A percentile compares a stretch with the other conserved stretches of the same genome.
Evolutionary conservation across 2,888 invertebrate species (phyloP).

Genomic region (Salticus scenicus): DNA sequence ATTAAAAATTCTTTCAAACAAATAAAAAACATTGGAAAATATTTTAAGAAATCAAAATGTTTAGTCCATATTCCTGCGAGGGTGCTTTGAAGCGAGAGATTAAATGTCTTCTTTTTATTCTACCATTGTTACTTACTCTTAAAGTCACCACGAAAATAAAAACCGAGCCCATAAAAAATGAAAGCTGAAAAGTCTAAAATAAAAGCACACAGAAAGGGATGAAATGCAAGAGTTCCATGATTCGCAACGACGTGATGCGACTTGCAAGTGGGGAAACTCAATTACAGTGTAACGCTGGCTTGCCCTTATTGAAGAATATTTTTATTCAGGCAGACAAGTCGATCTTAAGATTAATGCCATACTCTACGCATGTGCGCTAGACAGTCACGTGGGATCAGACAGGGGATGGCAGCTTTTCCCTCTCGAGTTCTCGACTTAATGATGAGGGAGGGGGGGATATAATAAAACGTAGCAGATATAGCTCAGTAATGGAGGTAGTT

Average conservation of each 20-base stretch:
- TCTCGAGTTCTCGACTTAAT: conserved; percentile 60
- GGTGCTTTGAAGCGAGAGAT: conserved; percentile 67
- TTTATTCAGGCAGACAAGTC: conserved; percentile 71
- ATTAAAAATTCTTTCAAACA: conserved; percentile 2
- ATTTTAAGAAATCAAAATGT: conserved; percentile 2
- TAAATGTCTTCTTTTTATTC: conserved; percentile 66
- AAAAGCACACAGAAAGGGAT: conserved; percentile 53
- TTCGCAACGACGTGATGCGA: conserved; percentile 66
- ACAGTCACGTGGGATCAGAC: conserved; percentile 61
- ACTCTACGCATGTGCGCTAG: conserved; percentile 48
- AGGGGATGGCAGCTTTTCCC: conserved; percentile 35
- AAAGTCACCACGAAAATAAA: conserved; percentile 70
- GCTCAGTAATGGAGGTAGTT: conserved; percentile 70
- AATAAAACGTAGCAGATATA: conserved; percentile 68
- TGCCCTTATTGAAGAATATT: conserved; percentile 70
- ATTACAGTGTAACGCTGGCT: conserved; percentile 69
- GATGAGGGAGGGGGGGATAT: conserved; percentile 59
- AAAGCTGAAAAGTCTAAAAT: conserved; percentile 67
- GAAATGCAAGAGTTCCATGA: conserved; percentile 69
- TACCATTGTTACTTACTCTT: conserved; percentile 65
- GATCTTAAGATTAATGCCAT: conserved; percentile 70
- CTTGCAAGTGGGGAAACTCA: conserved; percentile 67
- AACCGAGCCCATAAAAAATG: conserved; percentile 59
- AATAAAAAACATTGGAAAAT: not conserved
- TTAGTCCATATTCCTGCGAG: conserved; percentile 58